Conservation (phyloP, 1,140 invertebrate genomes). For the Ceratitis capitata region DNA sequence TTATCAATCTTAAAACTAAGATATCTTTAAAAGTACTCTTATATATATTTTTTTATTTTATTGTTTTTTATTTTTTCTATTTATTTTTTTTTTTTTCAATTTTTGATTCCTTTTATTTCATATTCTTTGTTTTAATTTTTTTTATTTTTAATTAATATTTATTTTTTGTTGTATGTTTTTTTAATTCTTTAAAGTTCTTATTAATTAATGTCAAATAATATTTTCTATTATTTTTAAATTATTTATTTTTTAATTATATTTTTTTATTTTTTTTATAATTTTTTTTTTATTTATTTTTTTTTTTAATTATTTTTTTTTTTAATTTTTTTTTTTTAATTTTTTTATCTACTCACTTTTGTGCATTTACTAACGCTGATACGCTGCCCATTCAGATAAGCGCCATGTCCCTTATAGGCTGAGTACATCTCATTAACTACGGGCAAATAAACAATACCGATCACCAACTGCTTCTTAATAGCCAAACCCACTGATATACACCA, state of each 20-base stretch:
- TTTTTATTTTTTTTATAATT: not conserved
- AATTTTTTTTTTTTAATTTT: not conserved
- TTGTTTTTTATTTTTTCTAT: no score
- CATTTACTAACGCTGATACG: constrained; percentile 66
- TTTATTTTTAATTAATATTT: no score
- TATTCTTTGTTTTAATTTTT: no score
- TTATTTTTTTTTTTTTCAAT: no score
- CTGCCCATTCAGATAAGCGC: constrained; percentile 80
- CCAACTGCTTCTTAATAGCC: constrained; percentile 72
- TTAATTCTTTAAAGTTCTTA: no score
- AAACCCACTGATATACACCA: constrained; percentile 75
- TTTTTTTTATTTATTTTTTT: not conserved
- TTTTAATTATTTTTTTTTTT: not conserved
- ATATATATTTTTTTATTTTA: no score
- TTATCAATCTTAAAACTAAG: not conserved
- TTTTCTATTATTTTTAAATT: no score
- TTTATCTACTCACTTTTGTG: constrained; percentile 49
- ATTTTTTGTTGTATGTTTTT: no score
- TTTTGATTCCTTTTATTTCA: no score
- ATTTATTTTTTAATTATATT: no score
- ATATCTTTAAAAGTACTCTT: not conserved
- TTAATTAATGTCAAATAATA: no score
- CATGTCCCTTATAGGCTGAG: constrained; percentile 75
- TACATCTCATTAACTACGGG: constrained; percentile 79
- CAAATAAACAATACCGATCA: constrained; percentile 81